Evolutionary conservation across 2,797 vertebrate species (phyloP).

Genomic region (Aythya fuligula): DNA sequence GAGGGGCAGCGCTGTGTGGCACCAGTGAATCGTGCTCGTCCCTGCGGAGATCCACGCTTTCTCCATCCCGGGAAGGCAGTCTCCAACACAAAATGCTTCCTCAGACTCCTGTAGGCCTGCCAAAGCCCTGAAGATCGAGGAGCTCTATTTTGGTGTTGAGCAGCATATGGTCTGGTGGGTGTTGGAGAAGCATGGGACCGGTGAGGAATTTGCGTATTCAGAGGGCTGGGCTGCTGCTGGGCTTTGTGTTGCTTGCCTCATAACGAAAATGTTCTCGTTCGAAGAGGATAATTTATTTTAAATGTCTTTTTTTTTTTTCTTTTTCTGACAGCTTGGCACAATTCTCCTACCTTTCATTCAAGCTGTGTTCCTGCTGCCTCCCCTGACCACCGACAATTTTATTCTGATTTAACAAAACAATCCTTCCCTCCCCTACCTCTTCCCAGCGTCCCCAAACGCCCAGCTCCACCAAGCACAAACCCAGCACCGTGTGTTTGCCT

Average conservation of each 20-base stretch:
- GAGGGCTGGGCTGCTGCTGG: not conserved
- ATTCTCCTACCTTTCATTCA: not conserved
- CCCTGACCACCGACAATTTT: not conserved
- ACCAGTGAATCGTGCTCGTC: fast-evolving
- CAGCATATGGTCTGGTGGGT: constrained; percentile 25
- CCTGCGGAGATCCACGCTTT: fast-evolving
- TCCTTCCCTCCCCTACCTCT: fast-evolving
- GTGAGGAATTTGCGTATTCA: not conserved
- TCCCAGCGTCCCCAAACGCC: not conserved
- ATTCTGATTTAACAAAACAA: not conserved
- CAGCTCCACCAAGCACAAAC: fast-evolving
- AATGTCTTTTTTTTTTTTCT: not conserved
- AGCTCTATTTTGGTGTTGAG: constrained; percentile 9
- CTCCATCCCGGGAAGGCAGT: not conserved
- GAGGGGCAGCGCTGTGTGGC: fast-evolving
- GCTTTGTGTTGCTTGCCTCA: not conserved
- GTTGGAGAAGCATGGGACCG: not conserved
- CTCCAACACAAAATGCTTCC: not conserved
- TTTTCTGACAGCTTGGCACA: not conserved
- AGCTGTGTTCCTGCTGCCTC: not conserved
- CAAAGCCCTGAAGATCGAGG: not conserved
- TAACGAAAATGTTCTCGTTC: not conserved
- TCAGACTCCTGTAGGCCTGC: not conserved
- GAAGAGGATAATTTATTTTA: not conserved
- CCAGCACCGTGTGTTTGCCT: not conserved